Percentiles rank a stretch among this genome's conserved stretches.
These are phyloP conservation scores for Limenitis camilla DNA, from an alignment of 2,888 invertebrate species.

Conservation along the genomic window DNA sequence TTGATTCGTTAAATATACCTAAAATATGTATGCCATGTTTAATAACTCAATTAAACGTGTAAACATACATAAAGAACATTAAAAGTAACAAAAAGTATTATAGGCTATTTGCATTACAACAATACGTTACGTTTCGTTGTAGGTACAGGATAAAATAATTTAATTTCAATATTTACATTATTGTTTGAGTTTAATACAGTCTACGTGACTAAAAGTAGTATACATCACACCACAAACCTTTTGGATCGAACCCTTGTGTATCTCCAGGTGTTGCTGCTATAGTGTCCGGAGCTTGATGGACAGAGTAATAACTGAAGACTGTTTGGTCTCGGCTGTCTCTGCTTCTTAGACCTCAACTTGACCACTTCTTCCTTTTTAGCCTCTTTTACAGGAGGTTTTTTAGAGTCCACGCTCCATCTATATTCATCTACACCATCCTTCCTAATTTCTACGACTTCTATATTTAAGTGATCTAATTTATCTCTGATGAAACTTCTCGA, in stretches of 20 bases:
- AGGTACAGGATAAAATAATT: too few relatives aligned
- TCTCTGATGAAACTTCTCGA: constrained; percentile 54
- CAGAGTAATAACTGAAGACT: constrained; percentile 64
- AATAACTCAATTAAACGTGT: too few relatives aligned
- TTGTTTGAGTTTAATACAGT: too few relatives aligned
- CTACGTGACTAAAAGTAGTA: too few relatives aligned
- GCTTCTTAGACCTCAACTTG: constrained; percentile 56
- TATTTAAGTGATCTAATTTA: constrained; percentile 47
- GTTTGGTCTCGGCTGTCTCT: constrained; percentile 61
- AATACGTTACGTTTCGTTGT: too few relatives aligned
- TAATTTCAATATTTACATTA: too few relatives aligned
- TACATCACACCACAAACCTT: constrained; percentile 45
- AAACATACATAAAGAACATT: too few relatives aligned
- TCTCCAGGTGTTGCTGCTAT: constrained; percentile 66
- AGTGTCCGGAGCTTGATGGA: constrained; percentile 63
- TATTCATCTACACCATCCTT: constrained; percentile 32
- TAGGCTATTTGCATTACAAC: too few relatives aligned
- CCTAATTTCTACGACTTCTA: constrained; percentile 37
- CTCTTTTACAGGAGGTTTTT: constrained; percentile 55
- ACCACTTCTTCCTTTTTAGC: constrained; percentile 51
- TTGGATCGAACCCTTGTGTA: constrained; percentile 64
- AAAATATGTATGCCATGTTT: too few relatives aligned
- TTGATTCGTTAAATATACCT: not conserved
- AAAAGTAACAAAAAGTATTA: too few relatives aligned
- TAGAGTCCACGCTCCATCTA: constrained; percentile 55